Conservation (phyloP, 2,113 vertebrate genomes). For the Phoenicopterus ruber region DNA sequence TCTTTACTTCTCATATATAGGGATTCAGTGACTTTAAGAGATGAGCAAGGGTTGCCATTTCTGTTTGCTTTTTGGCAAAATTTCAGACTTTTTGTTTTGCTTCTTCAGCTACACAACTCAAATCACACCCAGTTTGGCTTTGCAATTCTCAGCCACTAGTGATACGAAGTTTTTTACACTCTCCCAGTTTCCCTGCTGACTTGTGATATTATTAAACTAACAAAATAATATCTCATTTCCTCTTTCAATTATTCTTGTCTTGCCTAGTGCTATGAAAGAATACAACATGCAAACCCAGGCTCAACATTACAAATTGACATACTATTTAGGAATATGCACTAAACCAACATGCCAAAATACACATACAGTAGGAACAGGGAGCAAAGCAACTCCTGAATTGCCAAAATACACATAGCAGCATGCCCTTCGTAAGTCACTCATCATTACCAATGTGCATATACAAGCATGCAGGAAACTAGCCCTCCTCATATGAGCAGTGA, state of each 20-base stretch:
- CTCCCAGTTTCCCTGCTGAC: not conserved
- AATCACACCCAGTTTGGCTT: not conserved
- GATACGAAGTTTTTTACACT: not conserved
- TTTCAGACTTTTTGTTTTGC: not conserved
- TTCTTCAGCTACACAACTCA: not conserved
- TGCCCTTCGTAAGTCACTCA: not conserved
- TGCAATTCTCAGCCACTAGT: not conserved
- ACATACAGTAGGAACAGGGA: not conserved
- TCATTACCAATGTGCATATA: not conserved
- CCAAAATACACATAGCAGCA: not conserved
- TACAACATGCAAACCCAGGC: not conserved
- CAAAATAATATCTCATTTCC: not conserved
- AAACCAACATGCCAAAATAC: conserved; percentile 17
- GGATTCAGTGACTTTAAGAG: not conserved
- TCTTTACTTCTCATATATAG: not conserved
- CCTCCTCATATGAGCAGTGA: not conserved
- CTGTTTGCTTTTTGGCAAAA: not conserved
- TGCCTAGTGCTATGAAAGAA: not conserved
- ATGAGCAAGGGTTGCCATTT: not conserved
- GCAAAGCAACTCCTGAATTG: not conserved
- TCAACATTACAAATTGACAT: not conserved
- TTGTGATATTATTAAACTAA: not conserved
- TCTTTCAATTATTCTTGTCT: not conserved
- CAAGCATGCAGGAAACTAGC: not conserved
- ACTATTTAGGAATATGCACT: not conserved